Conservation (phyloP, 64 coral and sea anemone genomes). For the Montipora capricornis region DNA sequence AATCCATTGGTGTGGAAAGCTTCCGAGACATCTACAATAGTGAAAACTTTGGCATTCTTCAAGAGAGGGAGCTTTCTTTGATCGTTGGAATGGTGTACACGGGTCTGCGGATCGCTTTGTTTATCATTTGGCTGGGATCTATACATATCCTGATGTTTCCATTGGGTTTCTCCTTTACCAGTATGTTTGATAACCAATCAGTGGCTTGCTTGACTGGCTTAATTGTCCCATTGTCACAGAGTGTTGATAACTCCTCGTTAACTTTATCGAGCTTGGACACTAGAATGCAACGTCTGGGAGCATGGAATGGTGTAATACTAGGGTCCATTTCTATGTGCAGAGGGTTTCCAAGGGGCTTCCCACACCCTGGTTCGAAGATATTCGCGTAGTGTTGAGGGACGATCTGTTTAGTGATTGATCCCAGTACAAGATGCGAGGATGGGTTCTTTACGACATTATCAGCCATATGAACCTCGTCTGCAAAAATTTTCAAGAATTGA, state of each 20-base stretch:
- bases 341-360: neutral
- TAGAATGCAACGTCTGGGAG: neutral
- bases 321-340: neutral
- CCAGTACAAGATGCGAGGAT: neutral
- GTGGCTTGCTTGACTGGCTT: too few species aligned
- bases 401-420: neutral
- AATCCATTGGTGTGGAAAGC: slow-evolving; percentile 50
- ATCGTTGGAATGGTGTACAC: neutral
- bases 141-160: slow-evolving; percentile 38
- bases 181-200: too few species aligned
- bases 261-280: slow-evolving; percentile 7
- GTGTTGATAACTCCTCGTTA: too few species aligned
- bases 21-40: slow-evolving; percentile 55
- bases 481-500: slow-evolving; percentile 30
- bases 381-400: neutral
- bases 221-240: too few species aligned
- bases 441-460: neutral
- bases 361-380: neutral
- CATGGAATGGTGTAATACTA: neutral
- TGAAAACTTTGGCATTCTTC: slow-evolving; percentile 52
- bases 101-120: slow-evolving; percentile 58
- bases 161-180: slow-evolving; percentile 17
- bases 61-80: neutral
- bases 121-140: slow-evolving; percentile 66
- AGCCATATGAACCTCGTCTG: slow-evolving; percentile 4